These are phyloP conservation scores for Crax fasciolata DNA, from an alignment of 2,797 vertebrate genomes.

Conservation along the genomic window DNA sequence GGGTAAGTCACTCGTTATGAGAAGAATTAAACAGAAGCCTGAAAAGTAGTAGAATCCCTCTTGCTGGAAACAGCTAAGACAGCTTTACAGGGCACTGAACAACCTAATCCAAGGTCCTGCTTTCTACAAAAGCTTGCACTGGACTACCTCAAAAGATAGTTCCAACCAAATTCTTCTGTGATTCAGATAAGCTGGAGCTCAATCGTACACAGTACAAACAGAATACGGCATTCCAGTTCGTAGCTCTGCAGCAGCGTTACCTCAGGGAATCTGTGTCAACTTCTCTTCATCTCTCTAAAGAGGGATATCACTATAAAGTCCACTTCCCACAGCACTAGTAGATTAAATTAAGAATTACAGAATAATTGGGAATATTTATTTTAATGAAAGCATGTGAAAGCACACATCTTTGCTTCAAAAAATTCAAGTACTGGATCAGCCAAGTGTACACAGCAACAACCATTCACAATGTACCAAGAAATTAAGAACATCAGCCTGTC, in stretches of 20 bases:
- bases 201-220: background rate
- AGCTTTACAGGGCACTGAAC: background rate
- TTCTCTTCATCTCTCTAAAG: background rate
- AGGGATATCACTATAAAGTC: background rate
- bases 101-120: background rate
- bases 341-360: background rate
- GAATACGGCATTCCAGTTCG: background rate
- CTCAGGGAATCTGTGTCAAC: rapidly evolving
- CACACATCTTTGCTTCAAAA: background rate
- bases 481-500: background rate
- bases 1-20: background rate
- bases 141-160: background rate
- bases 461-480: background rate
- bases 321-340: background rate
- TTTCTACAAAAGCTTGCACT: background rate
- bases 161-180: background rate
- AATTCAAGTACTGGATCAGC: background rate
- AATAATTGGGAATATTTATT: background rate
- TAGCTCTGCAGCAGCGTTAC: background rate
- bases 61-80: background rate
- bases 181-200: background rate
- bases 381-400: background rate
- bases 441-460: background rate
- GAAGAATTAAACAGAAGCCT: background rate
- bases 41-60: background rate